Conservation (phyloP, 2,797 vertebrate species). For the Aotus griseimembra region DNA sequence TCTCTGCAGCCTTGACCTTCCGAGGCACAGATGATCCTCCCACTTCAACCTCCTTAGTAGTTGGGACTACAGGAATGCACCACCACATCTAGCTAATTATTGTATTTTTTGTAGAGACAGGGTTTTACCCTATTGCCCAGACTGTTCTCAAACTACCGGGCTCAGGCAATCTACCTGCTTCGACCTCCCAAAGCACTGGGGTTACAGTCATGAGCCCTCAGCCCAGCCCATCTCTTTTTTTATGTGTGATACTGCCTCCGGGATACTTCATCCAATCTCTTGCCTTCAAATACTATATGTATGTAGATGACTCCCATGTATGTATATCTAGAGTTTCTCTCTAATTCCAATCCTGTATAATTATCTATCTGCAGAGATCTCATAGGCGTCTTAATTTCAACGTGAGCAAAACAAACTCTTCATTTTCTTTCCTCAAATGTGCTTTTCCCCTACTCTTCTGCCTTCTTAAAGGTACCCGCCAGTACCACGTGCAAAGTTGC, state of each 20-base stretch:
- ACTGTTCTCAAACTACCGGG: not conserved
- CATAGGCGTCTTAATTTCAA: not conserved
- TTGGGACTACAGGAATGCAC: not conserved
- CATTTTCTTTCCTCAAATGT: not conserved
- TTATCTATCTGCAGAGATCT: not conserved
- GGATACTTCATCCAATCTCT: not conserved
- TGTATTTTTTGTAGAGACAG: not conserved
- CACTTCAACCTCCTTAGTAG: not conserved
- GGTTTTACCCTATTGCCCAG: not conserved
- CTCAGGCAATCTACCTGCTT: not conserved
- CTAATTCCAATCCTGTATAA: not conserved
- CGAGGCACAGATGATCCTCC: not conserved
- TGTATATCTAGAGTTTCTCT: not conserved
- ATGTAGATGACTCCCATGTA: not conserved
- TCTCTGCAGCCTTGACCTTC: not conserved
- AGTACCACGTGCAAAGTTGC: too few relatives aligned
- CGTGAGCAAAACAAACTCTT: not conserved
- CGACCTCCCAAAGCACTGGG: not conserved
- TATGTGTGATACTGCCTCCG: not conserved
- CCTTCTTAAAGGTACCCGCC: not conserved
- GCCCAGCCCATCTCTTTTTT: not conserved
- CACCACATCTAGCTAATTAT: not conserved
- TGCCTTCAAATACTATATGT: not conserved
- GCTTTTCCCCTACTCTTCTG: not conserved
- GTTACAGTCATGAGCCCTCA: not conserved